Conservation (phyloP, 2,888 invertebrate species). For the Caenorhabditis panamensis region DNA sequence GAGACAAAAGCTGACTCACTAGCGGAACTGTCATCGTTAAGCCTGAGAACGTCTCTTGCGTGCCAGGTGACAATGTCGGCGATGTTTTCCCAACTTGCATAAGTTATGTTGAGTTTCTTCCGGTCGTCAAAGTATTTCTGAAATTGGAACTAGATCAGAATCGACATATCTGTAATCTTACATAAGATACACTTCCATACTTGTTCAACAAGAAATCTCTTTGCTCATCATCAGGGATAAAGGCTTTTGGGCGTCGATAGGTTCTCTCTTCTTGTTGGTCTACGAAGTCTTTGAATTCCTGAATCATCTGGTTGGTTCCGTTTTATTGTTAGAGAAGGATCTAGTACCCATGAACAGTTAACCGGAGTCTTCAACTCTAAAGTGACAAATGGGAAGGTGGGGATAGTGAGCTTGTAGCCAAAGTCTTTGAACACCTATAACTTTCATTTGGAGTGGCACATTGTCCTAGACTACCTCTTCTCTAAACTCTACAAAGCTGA, state of each 20-base stretch:
- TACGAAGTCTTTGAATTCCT: conserved; percentile 46
- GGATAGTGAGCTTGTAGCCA: conserved; percentile 37
- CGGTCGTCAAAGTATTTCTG: conserved; percentile 49
- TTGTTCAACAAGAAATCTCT: conserved; percentile 36
- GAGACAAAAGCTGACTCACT: conserved; percentile 23
- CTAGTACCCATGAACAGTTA: conserved; percentile 36
- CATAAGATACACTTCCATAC: conserved; percentile 49
- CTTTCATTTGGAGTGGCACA: not conserved
- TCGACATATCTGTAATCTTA: not conserved
- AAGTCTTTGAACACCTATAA: conserved; percentile 38
- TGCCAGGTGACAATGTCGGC: conserved; percentile 53
- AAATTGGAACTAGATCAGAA: not conserved
- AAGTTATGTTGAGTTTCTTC: conserved; percentile 28
- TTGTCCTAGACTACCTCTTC: conserved; percentile 21
- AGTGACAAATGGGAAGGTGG: conserved; percentile 51
- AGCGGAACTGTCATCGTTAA: conserved; percentile 37
- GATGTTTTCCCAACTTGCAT: conserved; percentile 50
- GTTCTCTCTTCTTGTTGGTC: conserved; percentile 19
- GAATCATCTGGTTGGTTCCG: too few species aligned
- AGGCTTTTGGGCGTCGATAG: conserved; percentile 37
- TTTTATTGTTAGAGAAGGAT: not conserved
- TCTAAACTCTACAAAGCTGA: conserved; percentile 45
- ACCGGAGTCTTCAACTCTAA: conserved; percentile 1
- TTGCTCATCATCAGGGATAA: conserved; percentile 34
- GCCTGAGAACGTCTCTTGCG: conserved; percentile 38